Evolutionary conservation across 2,888 invertebrate species (phyloP).

Genomic region (Leptopilina syphax): DNA sequence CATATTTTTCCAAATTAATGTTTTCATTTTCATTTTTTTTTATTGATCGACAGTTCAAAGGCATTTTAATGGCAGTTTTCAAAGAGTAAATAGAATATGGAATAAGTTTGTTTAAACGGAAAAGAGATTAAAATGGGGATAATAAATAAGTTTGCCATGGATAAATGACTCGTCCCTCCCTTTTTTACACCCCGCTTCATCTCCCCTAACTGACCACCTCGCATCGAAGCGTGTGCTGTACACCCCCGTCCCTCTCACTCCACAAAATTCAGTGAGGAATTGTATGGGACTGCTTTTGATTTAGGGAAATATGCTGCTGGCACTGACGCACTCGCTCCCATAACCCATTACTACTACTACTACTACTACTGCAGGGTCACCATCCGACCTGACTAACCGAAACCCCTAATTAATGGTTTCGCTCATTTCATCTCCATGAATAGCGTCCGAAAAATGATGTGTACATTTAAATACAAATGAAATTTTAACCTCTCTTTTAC

Average conservation of each 20-base stretch:
- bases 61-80: not conserved
- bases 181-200: not conserved
- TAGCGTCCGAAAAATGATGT: constrained; percentile 63
- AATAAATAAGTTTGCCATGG: constrained; percentile 15
- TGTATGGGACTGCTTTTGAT: constrained; percentile 71
- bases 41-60: no score
- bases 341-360: constrained; percentile 53
- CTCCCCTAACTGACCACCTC: constrained; percentile 3
- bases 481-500: not conserved
- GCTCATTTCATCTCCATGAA: constrained; percentile 49
- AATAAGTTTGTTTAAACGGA: not conserved
- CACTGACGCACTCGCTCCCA: constrained; percentile 71
- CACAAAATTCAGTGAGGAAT: constrained; percentile 57
- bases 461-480: constrained; percentile 63
- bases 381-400: constrained; percentile 49
- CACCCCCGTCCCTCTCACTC: not conserved
- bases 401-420: constrained; percentile 68
- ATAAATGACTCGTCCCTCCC: not conserved
- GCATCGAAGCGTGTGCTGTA: constrained; percentile 8
- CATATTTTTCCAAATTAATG: not conserved
- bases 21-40: no score
- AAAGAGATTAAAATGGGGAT: constrained; percentile 1
- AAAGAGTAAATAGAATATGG: constrained; percentile 13
- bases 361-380: constrained; percentile 23
- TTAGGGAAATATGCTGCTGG: constrained; percentile 73